Evolutionary conservation across 92 coral and sea anemone species (phyloP).

Genomic region (Epizoanthus illoricatus): DNA sequence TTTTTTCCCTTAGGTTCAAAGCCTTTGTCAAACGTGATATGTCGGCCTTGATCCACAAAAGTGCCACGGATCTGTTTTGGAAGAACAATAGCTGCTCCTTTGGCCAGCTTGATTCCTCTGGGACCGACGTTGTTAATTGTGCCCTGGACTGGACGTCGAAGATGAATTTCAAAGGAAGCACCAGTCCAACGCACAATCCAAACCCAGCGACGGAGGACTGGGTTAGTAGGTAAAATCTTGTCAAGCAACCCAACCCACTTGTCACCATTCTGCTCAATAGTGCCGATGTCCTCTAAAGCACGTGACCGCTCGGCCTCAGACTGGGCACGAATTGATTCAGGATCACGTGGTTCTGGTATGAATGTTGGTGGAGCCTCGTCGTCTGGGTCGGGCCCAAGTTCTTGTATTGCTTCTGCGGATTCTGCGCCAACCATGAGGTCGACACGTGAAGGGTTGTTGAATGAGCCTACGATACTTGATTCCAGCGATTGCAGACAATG

Average conservation of each 20-base stretch:
- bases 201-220: slow-evolving; percentile 75
- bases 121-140: slow-evolving; percentile 81
- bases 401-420: slow-evolving; percentile 45
- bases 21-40: slow-evolving; percentile 65
- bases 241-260: slow-evolving; percentile 80
- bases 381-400: slow-evolving; percentile 78
- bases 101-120: slow-evolving; percentile 86
- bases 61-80: slow-evolving; percentile 80
- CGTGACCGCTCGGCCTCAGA: slow-evolving; percentile 80
- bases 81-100: slow-evolving; percentile 80
- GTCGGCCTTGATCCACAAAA: slow-evolving; percentile 26
- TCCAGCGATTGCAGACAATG: slow-evolving; percentile 82
- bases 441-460: slow-evolving; percentile 74
- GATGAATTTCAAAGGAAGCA: slow-evolving; percentile 60
- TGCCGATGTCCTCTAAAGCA: slow-evolving; percentile 64
- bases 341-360: slow-evolving; percentile 87
- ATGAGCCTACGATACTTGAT: slow-evolving; percentile 64
- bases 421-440: slow-evolving; percentile 69
- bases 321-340: slow-evolving; percentile 78
- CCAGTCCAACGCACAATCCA: slow-evolving; percentile 53
- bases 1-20: slow-evolving; percentile 91
- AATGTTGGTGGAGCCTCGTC: slow-evolving; percentile 77
- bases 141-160: slow-evolving; percentile 83
- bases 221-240: slow-evolving; percentile 82
- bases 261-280: slow-evolving; percentile 50